Evolutionary conservation across 2,888 invertebrate genomes (phyloP).

Genomic region (Ophion ventricosus): DNA sequence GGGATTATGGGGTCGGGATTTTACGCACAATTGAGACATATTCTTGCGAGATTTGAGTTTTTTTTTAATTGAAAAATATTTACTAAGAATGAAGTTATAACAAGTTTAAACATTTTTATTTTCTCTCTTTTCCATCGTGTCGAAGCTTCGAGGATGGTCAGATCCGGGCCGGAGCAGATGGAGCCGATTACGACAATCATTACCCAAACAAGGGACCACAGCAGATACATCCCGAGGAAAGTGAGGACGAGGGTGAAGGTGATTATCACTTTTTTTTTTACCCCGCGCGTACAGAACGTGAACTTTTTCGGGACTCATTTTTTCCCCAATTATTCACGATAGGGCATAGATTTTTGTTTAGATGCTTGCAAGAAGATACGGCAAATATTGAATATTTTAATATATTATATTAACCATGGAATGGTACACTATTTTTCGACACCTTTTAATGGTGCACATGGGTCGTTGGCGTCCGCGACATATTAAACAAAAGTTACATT

Average conservation of each 20-base stretch:
- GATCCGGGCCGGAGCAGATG: conserved; percentile 74
- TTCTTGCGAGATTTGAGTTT: too few species aligned
- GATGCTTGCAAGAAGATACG: not conserved
- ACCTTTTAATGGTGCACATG: too few species aligned
- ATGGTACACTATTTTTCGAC: too few species aligned
- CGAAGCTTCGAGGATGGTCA: conserved; percentile 76
- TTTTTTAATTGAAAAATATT: too few species aligned
- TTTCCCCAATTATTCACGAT: not conserved
- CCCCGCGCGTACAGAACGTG: not conserved
- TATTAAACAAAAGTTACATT: too few species aligned
- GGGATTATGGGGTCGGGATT: too few species aligned
- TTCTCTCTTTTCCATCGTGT: not conserved
- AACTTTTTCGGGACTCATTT: not conserved
- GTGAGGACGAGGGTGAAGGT: conserved; percentile 81
- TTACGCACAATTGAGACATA: too few species aligned
- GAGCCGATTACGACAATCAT: conserved; percentile 79
- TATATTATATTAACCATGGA: too few species aligned
- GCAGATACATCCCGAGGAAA: conserved; percentile 79
- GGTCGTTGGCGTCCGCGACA: too few species aligned
- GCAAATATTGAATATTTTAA: not conserved
- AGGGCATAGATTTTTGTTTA: not conserved
- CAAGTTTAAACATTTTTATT: not conserved
- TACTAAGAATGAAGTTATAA: too few species aligned
- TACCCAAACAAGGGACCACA: conserved; percentile 76
- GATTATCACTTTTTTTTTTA: conserved; percentile 28